Base-by-base conservation (phyloP, 2,888 invertebrate genomes). In the Torymus texanus region DNA sequence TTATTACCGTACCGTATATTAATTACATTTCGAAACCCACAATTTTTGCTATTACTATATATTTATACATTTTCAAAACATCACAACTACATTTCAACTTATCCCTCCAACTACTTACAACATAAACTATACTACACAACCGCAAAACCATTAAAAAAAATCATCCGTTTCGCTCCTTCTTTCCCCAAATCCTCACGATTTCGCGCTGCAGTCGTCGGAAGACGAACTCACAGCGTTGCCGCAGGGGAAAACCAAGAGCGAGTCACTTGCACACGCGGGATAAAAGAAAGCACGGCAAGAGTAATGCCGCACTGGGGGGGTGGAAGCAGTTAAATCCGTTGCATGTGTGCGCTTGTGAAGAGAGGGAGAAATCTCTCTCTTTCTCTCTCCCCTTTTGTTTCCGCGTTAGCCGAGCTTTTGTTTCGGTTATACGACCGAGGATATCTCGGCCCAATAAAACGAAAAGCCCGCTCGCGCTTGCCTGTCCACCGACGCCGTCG, bases 301-400 rank as follows among this genome's bases (percentile, higher is more conserved):
- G 87, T 88, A 89, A 89, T 89, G 87, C 85, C 86, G 84, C 84
- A 21, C 21, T 1, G 2, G 86, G 88, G 88, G 84, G 84, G 85
- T 88, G 10, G 88, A 89, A 88, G 89, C 88, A 89, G 89, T 90
- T 89, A 89, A 89, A 89, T 88, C 84, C 89, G 88, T 85, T 89
- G 88, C 89, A 89, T 89, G 89, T 89, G 88, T 89, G 89, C 41
- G 41, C 41, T 8, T 8, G 29, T 8, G 21, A 21, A 41, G 50
- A 53, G 66, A 29, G 78, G 75, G 79, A 67, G 83, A 79, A 82
- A 82, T 82, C 83, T 82, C 81, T 41, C 41, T 41, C 41, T 41
- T 8, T 41, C 21, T 18, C 72, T 24, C 65, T 55, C 11, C 50
- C 85, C 85, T 85, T 88, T 90, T 89, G 90, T 90, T 86, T 88